phyloP scores from a whole-genome alignment of 2,797 vertebrate genomes.

The Natrix natrix region DNA sequence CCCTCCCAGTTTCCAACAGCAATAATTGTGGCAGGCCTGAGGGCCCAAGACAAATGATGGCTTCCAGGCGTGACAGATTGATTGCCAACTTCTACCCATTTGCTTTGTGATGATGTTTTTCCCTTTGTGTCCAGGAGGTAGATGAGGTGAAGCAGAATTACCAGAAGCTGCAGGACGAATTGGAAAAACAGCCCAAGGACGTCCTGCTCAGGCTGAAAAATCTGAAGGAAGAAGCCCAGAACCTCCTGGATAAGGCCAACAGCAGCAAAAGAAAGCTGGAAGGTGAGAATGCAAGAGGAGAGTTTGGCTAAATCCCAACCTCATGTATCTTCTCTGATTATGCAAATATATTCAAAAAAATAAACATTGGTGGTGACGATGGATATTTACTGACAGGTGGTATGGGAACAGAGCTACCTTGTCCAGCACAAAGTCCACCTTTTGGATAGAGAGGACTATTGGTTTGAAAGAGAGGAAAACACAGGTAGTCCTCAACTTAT shows the following conservation, averaged over 20 bases:
- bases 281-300: constrained; percentile 60
- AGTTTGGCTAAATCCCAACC: background rate
- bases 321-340: background rate
- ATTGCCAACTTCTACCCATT: background rate
- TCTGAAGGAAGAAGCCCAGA: constrained; percentile 75
- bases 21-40: too few species aligned
- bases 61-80: too few species aligned
- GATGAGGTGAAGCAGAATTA: constrained; percentile 72
- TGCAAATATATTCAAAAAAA: background rate
- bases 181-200: constrained; percentile 63
- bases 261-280: constrained; percentile 74
- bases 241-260: constrained; percentile 76
- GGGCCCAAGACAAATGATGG: too few species aligned
- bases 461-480: background rate
- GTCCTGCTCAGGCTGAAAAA: constrained; percentile 67
- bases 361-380: background rate
- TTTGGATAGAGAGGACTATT: background rate
- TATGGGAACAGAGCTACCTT: background rate
- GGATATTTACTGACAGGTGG: background rate
- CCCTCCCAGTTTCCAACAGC: too few species aligned
- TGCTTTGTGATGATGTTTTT: background rate
- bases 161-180: constrained; percentile 70
- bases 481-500: too few species aligned
- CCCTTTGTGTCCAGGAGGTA: constrained; percentile 65
- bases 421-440: background rate